These are phyloP conservation scores for Drosophila erecta DNA, from an alignment of 1,140 invertebrate genomes.

Conservation along the genomic window DNA sequence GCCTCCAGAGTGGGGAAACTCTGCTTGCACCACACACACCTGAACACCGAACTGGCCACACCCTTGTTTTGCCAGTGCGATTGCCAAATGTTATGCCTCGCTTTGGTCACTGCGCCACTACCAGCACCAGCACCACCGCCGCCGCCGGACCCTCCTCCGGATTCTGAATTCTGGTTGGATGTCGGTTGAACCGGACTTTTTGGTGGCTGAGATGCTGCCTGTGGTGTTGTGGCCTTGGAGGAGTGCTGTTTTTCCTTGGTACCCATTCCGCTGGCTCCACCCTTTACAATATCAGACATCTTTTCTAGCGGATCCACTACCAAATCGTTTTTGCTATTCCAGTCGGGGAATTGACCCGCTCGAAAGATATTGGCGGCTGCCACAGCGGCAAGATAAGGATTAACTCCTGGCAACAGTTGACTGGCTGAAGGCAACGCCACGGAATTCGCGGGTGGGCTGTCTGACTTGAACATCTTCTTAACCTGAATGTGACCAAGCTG, in stretches of 20 bases:
- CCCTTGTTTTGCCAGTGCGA: constrained; percentile 97
- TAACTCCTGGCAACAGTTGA: constrained; percentile 89
- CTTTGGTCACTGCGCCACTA: constrained; percentile 86
- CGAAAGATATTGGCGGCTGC: constrained; percentile 91
- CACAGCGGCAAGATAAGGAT: constrained; percentile 92
- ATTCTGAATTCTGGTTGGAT: constrained; percentile 26
- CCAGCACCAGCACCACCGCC: constrained; percentile 7
- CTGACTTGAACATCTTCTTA: constrained; percentile 84
- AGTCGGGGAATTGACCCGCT: constrained; percentile 88
- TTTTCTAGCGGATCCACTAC: constrained; percentile 93
- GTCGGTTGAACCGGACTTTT: constrained; percentile 56
- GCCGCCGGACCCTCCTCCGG: constrained; percentile 77
- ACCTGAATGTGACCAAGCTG: constrained; percentile 84
- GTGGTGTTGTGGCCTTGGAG: constrained; percentile 47
- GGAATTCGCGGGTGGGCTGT: constrained; percentile 88
- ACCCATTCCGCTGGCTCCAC: constrained; percentile 20
- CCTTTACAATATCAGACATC: constrained; percentile 91
- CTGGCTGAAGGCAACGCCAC: constrained; percentile 88
- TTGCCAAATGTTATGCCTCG: constrained; percentile 95
- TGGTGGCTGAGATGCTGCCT: constrained; percentile 33
- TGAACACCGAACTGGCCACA: constrained; percentile 95
- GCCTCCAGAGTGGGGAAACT: constrained; percentile 95
- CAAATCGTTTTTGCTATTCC: constrained; percentile 93
- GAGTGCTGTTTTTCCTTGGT: constrained; percentile 84
- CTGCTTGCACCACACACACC: constrained; percentile 98